phyloP scores from a whole-genome alignment of 2,797 vertebrate species.

The Chromis chromis region DNA sequence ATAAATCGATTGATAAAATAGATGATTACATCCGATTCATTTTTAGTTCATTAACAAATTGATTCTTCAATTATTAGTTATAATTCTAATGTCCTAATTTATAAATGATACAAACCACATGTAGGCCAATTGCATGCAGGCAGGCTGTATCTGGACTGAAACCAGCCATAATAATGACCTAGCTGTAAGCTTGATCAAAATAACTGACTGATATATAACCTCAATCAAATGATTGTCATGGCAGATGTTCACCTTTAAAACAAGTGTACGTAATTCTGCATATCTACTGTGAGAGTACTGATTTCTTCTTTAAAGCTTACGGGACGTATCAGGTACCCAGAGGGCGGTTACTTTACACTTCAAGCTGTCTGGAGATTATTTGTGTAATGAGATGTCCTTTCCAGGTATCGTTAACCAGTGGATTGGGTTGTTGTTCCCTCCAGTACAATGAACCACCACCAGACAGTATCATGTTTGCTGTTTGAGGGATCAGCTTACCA shows the following conservation, averaged over 20 bases:
- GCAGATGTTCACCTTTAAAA: too few relatives aligned
- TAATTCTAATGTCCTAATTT: too few relatives aligned
- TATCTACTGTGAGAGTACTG: too few relatives aligned
- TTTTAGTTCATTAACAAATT: not conserved
- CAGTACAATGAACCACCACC: slow-evolving; percentile 20
- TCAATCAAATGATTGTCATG: too few relatives aligned
- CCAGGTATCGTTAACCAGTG: slow-evolving; percentile 19
- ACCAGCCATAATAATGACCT: not conserved
- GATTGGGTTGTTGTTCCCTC: slow-evolving; percentile 16
- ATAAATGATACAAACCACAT: too few relatives aligned
- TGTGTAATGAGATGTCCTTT: slow-evolving; percentile 39
- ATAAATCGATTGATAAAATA: not conserved
- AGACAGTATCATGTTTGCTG: slow-evolving; percentile 68
- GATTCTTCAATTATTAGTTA: too few relatives aligned
- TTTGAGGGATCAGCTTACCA: slow-evolving; percentile 75
- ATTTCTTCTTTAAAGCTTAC: too few relatives aligned
- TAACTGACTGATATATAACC: not conserved
- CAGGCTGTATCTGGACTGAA: not conserved
- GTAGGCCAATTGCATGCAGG: too few relatives aligned
- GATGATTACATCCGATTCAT: too few relatives aligned
- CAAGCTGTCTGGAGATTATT: slow-evolving; percentile 37
- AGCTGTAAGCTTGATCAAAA: not conserved
- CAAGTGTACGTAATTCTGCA: too few relatives aligned
- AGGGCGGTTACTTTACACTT: slow-evolving; percentile 13
- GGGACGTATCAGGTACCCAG: too few relatives aligned